Evolutionary conservation across 1,140 invertebrate species (phyloP).

Genomic region (Periplaneta americana): DNA sequence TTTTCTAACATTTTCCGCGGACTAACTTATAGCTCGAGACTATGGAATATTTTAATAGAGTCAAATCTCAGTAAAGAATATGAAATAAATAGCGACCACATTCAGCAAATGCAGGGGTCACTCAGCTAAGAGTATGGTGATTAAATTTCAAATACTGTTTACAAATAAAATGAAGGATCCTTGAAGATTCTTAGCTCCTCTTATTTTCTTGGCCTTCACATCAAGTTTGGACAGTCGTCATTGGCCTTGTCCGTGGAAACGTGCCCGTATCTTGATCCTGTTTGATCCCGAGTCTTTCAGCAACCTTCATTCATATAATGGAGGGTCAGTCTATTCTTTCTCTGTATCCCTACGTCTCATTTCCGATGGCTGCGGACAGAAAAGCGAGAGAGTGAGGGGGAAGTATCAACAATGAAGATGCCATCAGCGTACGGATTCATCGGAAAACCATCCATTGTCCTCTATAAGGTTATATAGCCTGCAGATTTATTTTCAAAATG

Average conservation of each 20-base stretch:
- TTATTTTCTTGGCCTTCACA: neutral
- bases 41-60: too few relatives aligned
- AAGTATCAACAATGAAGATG: slow-evolving; percentile 11
- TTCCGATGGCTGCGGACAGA: neutral
- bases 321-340: neutral
- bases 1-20: too few relatives aligned
- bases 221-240: neutral
- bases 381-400: neutral
- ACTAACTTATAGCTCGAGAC: too few relatives aligned
- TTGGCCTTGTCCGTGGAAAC: neutral
- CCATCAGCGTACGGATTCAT: neutral
- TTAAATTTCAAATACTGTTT: too few relatives aligned
- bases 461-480: neutral
- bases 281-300: slow-evolving; percentile 6
- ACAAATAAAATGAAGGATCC: too few relatives aligned
- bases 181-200: too few relatives aligned
- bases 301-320: slow-evolving; percentile 10
- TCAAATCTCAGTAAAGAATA: too few relatives aligned
- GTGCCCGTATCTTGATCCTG: slow-evolving; percentile 1
- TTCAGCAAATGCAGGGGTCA: too few relatives aligned
- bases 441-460: neutral
- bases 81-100: too few relatives aligned
- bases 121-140: too few relatives aligned
- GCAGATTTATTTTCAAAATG: neutral
- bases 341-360: neutral